A percentile compares a stretch with the other conserved stretches of the same genome.
These are phyloP conservation scores for Gyps fulvus DNA, from an alignment of 2,113 vertebrate species.

Conservation along the genomic window DNA sequence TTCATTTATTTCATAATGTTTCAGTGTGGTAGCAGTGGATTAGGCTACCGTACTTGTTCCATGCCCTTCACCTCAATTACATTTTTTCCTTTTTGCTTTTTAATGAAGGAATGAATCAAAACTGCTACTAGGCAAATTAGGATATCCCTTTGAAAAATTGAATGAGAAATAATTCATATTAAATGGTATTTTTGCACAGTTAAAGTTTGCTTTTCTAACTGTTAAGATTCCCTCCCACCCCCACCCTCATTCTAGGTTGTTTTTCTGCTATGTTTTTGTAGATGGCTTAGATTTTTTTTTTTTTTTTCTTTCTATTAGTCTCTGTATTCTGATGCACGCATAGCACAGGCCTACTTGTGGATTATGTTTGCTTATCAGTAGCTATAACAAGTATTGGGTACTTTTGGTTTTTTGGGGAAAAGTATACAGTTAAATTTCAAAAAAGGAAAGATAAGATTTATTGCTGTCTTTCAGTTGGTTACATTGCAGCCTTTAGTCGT, in stretches of 20 bases:
- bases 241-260: not conserved
- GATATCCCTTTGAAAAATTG: not conserved
- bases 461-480: not conserved
- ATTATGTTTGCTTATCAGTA: not conserved
- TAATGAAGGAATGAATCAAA: not conserved
- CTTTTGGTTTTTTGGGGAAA: rapidly evolving
- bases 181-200: not conserved
- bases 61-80: not conserved
- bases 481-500: not conserved
- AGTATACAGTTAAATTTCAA: not conserved
- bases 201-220: not conserved
- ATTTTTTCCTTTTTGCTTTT: not conserved
- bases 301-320: not conserved
- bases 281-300: not conserved
- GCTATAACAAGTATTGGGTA: not conserved
- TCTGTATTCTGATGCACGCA: not conserved
- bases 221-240: not conserved
- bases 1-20: not conserved
- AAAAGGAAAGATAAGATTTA: not conserved
- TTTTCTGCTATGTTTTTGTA: not conserved
- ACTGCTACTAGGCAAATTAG: not conserved
- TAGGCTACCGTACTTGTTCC: not conserved
- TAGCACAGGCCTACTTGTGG: not conserved
- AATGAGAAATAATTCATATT: not conserved
- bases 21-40: not conserved